Base-by-base conservation (phyloP, 2,888 invertebrate species). In the Piscicola geometra region DNA sequence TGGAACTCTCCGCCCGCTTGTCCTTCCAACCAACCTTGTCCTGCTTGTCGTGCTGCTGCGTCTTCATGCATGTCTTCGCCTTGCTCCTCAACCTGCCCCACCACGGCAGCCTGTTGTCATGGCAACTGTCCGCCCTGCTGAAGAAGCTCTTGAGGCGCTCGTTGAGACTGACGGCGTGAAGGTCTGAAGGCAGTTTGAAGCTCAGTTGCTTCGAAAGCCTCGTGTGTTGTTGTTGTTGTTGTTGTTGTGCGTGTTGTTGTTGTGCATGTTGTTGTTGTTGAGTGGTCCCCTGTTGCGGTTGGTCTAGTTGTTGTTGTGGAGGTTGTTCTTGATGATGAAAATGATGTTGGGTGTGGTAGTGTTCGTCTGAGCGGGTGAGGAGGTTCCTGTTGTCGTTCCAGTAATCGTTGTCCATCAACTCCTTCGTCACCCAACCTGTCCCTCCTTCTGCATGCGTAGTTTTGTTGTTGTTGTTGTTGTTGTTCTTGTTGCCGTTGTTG, bases 401-500 rank as follows among this genome's bases (percentile, higher is more conserved):
- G 21, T 47, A 47, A 47, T 47, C 50, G 21, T 21, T 47, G 21
- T 47, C 50, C 50, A 47, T 47, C 50, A 47, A 47, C 21, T 47
- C 21, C 21, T 47, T 21, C 21, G 50, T 21, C 9, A 47, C 21
- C 21, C 12, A n/a, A n/a, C n/a, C n/a, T n/a, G n/a, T n/a, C n/a
- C n/a, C n/a, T n/a, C n/a, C n/a, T n/a, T n/a, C n/a, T n/a, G n/a
- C n/a, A 15, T 41, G 41, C 15, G 5, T 41, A 41, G 15, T 41
- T 5, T 41, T 41, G 41, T 41, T 41, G 5, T 41, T 33, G 25
- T 18, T n/a, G 15, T 28, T 9, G 18, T 60, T 60, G 67, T 35
- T 60, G 68, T 28, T 66, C 52, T 33, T 68, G 70, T 36, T 56
- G 70, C 21, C 56, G 33, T 36, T 70, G 41, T 25, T 15, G 66